Evolutionary conservation across 1,140 invertebrate genomes (phyloP).

Genomic region (Drosophila tani): DNA sequence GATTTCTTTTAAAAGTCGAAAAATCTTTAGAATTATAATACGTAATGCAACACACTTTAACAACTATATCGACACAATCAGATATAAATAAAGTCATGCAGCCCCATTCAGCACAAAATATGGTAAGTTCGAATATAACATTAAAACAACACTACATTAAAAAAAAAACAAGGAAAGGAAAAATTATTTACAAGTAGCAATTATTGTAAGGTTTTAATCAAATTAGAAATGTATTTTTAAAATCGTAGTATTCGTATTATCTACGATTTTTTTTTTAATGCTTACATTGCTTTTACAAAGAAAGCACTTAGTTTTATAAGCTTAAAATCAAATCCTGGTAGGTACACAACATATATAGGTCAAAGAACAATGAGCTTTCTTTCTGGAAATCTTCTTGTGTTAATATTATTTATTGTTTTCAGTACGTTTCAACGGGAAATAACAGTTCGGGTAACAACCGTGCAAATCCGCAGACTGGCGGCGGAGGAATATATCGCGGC

Average conservation of each 20-base stretch:
- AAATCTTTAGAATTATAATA: conserved; percentile 25
- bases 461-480: conserved; percentile 64
- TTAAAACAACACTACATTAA: neutral
- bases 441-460: conserved; percentile 64
- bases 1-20: conserved; percentile 33
- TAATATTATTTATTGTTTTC: conserved; percentile 25
- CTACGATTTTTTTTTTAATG: too few species aligned
- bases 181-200: neutral
- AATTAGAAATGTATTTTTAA: too few species aligned
- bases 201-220: too few species aligned
- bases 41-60: conserved; percentile 74
- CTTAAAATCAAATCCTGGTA: too few species aligned
- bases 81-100: conserved; percentile 75
- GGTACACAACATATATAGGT: too few species aligned
- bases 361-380: neutral
- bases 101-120: conserved; percentile 77
- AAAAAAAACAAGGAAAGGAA: too few species aligned
- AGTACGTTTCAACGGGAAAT: conserved; percentile 70
- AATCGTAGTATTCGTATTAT: too few species aligned
- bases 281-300: too few species aligned
- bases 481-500: conserved; percentile 63
- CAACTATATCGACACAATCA: conserved; percentile 57
- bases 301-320: too few species aligned
- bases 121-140: conserved; percentile 50
- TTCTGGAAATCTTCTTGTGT: neutral